A percentile compares a stretch with the other conserved stretches of the same genome.
Evolutionary conservation across 2,888 invertebrate species (phyloP).

Genomic region (Tenthredo amoena): DNA sequence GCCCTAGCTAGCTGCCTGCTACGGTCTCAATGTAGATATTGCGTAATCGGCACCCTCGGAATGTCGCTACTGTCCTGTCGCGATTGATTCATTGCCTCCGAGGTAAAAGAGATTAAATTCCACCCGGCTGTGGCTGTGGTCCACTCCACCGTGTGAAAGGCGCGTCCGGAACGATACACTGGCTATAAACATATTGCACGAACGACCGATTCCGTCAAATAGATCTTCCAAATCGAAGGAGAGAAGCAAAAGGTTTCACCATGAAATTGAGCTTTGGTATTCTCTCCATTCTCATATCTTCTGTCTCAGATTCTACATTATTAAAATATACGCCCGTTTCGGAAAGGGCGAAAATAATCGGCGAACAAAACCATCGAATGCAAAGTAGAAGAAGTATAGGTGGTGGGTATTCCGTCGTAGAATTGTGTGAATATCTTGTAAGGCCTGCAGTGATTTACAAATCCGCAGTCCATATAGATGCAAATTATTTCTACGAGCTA

Average conservation of each 20-base stretch:
- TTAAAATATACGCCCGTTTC: background rate
- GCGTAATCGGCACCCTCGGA: constrained; percentile 46
- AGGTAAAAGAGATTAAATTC: constrained; percentile 46
- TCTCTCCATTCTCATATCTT: constrained; percentile 19
- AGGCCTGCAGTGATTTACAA: constrained; percentile 1
- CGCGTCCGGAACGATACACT: background rate
- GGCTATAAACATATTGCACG: background rate
- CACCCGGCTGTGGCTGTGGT: constrained; percentile 12
- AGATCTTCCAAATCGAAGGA: background rate
- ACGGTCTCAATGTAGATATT: constrained; percentile 38
- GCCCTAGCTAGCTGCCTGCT: background rate
- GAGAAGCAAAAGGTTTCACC: background rate
- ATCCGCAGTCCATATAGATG: constrained; percentile 42
- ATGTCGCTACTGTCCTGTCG: constrained; percentile 50
- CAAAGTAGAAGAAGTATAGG: background rate
- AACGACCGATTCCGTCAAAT: constrained; percentile 26
- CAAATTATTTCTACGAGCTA: constrained; percentile 28
- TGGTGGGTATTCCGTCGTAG: background rate
- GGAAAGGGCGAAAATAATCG: background rate
- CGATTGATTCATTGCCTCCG: constrained; percentile 49
- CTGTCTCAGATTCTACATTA: background rate
- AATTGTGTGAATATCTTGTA: constrained; percentile 15
- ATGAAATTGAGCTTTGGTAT: background rate
- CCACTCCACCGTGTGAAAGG: constrained; percentile 43
- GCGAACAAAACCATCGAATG: background rate